Percentiles rank a stretch among this genome's conserved stretches.
phyloP scores from a whole-genome alignment of 1,140 invertebrate genomes.

The Nilaparvata lugens region DNA sequence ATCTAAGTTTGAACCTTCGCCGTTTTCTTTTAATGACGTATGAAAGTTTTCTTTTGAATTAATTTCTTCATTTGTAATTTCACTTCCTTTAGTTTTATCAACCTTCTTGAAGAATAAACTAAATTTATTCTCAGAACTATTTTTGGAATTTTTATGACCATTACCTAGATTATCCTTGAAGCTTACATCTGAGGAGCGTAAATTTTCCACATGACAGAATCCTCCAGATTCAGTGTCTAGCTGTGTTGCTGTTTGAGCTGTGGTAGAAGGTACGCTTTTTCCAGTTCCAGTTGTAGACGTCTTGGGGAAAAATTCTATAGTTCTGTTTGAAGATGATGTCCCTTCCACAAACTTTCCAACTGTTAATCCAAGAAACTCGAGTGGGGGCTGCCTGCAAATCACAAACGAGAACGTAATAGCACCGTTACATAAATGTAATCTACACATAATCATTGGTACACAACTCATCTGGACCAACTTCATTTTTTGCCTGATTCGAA shows the following conservation, averaged over 20 bases:
- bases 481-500: not conserved
- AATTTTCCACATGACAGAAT: not conserved
- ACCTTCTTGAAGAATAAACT: no score
- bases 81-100: no score
- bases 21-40: no score
- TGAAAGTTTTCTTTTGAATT: no score
- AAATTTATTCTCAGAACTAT: no score
- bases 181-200: not conserved
- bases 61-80: no score
- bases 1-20: no score
- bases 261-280: not conserved
- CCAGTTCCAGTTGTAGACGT: not conserved
- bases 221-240: not conserved
- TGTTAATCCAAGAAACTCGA: conserved; percentile 38
- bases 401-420: conserved; percentile 8
- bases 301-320: conserved; percentile 20
- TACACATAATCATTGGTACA: not conserved
- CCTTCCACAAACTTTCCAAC: conserved; percentile 39
- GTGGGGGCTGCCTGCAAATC: conserved; percentile 32
- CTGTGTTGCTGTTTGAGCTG: not conserved
- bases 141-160: no score
- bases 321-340: conserved; percentile 3
- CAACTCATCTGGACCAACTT: not conserved
- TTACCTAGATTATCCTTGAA: not conserved
- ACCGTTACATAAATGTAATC: no score